Conservation (phyloP, 1,140 invertebrate species). For the Drosophila parabipectinata region DNA sequence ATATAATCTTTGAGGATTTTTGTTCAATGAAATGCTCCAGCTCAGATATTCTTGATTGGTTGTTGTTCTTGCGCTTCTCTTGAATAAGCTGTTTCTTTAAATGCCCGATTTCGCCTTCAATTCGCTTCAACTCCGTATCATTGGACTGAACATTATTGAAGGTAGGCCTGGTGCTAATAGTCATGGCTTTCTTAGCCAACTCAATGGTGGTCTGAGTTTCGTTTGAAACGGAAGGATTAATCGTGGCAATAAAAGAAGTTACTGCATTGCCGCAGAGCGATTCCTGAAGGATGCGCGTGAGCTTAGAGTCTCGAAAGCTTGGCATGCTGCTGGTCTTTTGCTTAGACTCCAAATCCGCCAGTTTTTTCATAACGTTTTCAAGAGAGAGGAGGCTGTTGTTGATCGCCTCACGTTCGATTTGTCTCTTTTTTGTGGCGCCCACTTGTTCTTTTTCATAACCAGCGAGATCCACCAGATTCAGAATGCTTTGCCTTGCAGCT, state of each 20-base stretch:
- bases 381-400: constrained; percentile 91
- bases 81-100: constrained; percentile 84
- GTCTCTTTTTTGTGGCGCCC: constrained; percentile 72
- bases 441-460: constrained; percentile 92
- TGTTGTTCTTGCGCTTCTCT: constrained; percentile 73
- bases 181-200: constrained; percentile 89
- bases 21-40: constrained; percentile 51
- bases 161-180: constrained; percentile 89
- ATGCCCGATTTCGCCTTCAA: constrained; percentile 84
- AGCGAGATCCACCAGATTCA: constrained; percentile 94
- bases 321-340: constrained; percentile 71
- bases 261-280: constrained; percentile 93
- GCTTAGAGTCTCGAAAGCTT: constrained; percentile 93
- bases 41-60: constrained; percentile 45
- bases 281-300: constrained; percentile 92
- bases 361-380: constrained; percentile 90
- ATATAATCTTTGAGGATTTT: constrained; percentile 56
- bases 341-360: constrained; percentile 86
- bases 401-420: too few relatives aligned
- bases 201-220: constrained; percentile 91
- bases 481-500: constrained; percentile 87
- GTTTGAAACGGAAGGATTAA: constrained; percentile 89
- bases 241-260: constrained; percentile 93
- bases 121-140: constrained; percentile 87
- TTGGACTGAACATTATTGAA: constrained; percentile 89